Base-by-base conservation (phyloP, 2,888 invertebrate species). In the Heliconius cydno region DNA sequence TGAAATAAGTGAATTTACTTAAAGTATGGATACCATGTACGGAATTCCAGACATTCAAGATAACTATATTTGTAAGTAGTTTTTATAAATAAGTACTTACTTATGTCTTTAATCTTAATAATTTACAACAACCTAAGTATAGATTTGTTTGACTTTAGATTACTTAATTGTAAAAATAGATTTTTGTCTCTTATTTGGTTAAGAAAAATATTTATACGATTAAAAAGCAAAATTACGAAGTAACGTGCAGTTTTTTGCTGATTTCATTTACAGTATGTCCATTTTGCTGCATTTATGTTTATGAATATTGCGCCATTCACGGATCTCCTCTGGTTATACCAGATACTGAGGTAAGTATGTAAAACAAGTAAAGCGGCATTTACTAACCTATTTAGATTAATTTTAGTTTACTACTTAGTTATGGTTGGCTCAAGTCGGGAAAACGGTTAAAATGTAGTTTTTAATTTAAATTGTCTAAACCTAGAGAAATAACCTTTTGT, bases 291-390 rank as follows among this genome's bases (percentile, higher is more conserved):
- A 91, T 91, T 81, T 90, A 85, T 73, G 91, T 92, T 6, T 91
- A 86, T 78, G 91, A 92, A 75, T 91, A 91, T 80, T 92, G 92
- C 82, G 85, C 91, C 1, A 87, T 91, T 76, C 92, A 92, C 46
- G 92, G 92, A 0, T 86, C 90, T 0, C 78, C 91, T 52, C 82
- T 91, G 3, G 87, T 91, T 3, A 82, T 92, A 46, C 91, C 91
- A 0, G 92, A 92, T 81, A 87, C 89, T 46, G 87, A 90, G 89
- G 92, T 91, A 83, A 81, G 81, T 66, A 22, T 19, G 12, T 46
- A 46, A 13, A 60, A n/a, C n/a, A 60, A n/a, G 60, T 9, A 71
- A 10, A 12, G 34, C 2, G 7, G 15, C 12, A 25, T 25, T 63
- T 63, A n/a, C n/a, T n/a, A n/a, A n/a, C n/a, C n/a, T n/a, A 63